Percentiles rank a stretch among this genome's conserved stretches.
phyloP scores from a whole-genome alignment of 2,888 invertebrate genomes.

The Phaonia tiefii region DNA sequence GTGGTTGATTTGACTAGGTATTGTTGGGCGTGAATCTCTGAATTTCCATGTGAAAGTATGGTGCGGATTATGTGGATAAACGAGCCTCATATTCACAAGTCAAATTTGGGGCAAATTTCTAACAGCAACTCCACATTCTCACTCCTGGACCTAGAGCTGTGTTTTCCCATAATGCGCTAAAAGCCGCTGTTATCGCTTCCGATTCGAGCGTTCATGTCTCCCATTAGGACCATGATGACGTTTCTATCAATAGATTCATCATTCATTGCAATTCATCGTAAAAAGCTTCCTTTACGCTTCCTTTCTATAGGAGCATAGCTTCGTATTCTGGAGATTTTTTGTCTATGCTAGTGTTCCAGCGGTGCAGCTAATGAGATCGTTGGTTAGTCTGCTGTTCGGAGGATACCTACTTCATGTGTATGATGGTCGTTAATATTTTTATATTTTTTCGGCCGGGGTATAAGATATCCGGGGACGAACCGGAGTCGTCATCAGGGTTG shows the following conservation, averaged over 20 bases:
- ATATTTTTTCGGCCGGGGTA: not conserved
- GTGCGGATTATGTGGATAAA: not conserved
- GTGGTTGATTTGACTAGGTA: no score
- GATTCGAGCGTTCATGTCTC: not conserved
- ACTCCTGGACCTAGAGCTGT: not conserved
- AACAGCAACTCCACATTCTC: not conserved
- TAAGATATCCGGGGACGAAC: not conserved
- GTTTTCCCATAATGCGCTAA: not conserved
- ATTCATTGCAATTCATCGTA: not conserved
- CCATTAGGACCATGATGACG: no score
- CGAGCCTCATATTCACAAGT: not conserved
- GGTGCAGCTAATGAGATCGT: not conserved
- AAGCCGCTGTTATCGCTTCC: slow-evolving; percentile 10
- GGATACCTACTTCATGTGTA: not conserved
- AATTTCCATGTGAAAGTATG: not conserved
- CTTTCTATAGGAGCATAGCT: no score
- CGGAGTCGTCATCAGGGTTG: not conserved
- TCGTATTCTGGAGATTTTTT: no score
- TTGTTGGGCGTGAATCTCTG: not conserved
- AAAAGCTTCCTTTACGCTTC: not conserved
- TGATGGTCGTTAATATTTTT: not conserved
- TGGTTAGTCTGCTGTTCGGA: not conserved
- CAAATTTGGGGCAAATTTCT: not conserved
- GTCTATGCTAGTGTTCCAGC: no score
- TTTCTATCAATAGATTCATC: not conserved